Base-by-base conservation (phyloP, 2,113 vertebrate genomes). In the Bufo gargarizans region DNA sequence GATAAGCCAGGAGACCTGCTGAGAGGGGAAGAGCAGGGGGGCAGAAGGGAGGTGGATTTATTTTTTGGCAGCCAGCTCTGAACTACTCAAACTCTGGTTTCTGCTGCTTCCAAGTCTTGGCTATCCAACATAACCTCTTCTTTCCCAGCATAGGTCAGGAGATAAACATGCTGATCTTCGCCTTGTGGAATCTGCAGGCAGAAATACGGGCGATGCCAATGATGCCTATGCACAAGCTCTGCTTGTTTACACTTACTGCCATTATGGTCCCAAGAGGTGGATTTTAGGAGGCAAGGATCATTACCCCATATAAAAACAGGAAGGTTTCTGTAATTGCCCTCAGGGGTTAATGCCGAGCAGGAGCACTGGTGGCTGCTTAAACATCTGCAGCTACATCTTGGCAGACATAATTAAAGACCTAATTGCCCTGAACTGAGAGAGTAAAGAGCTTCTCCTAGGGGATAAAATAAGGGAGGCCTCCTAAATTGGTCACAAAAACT, bases 371-470 rank as follows among this genome's bases (percentile, higher is more conserved):
- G 81, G 72, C 72, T 89, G 87, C 87, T 59, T 84, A 84, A 84
- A 76, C 87, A 89, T 89, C 87, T 89, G 87, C 87, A 89, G 87
- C 81, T 83, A 67, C 81, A 84, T 89, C 82, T 89, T 84, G 82
- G 81, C 87, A 89, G 87, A 69, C 87, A 58, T 84, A 89, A 89
- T 89, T 89, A 89, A 89, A 89, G 87, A 89, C 59, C 82, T 84
- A 89, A 89, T 89, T 89, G 87, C 80, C 86, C 79, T 88, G 86
- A 88, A 88, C 86, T 67, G 77, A 84, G 80, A 74, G 80, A 84
- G 49, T 77, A 89, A 84, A 56, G 79, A 77, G 72, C 74, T 76
- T 82, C 87, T 84, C 71, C n/a, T 55, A 84, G 45, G 80, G 79
- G 55, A 88, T 61, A 83, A 82, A 88, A 50, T 63, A 50, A 87